A percentile compares a stretch with the other conserved stretches of the same genome.
Conservation (phyloP, 2,797 vertebrate genomes). For the Muscicapa striata region DNA sequence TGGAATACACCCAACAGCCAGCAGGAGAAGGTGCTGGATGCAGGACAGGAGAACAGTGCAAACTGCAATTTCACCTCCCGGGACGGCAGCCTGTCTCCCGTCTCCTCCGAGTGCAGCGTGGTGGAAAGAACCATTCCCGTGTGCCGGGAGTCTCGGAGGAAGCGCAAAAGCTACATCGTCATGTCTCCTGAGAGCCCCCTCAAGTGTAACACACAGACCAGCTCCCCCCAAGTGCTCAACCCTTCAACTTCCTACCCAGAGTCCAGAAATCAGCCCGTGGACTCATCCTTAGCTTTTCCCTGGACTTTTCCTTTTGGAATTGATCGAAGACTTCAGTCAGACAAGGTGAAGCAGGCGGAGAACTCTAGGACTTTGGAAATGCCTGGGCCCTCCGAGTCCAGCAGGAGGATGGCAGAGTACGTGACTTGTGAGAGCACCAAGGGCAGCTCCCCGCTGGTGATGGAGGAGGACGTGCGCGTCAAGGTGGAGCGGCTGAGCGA, state of each 20-base stretch:
- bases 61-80: constrained; percentile 89
- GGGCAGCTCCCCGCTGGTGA: constrained; percentile 80
- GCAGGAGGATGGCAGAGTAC: constrained; percentile 87
- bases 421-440: constrained; percentile 93
- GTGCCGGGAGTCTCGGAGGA: constrained; percentile 92
- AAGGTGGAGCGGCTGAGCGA: constrained; percentile 97
- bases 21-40: constrained; percentile 86
- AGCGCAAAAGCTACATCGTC: constrained; percentile 93
- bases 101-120: constrained; percentile 96
- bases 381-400: constrained; percentile 79
- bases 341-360: constrained; percentile 92
- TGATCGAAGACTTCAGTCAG: constrained; percentile 89
- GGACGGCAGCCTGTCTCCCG: constrained; percentile 93
- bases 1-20: constrained; percentile 87
- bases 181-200: constrained; percentile 93
- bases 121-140: constrained; percentile 92
- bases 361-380: constrained; percentile 90
- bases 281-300: constrained; percentile 94
- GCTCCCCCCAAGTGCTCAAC: constrained; percentile 81
- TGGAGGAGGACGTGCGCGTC: constrained; percentile 92
- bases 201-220: constrained; percentile 87
- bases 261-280: constrained; percentile 83
- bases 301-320: constrained; percentile 98
- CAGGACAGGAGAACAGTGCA: constrained; percentile 85
- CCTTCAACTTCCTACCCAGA: constrained; percentile 81